Evolutionary conservation across 1,140 invertebrate genomes (phyloP).

Genomic region (Galendromus occidentalis): DNA sequence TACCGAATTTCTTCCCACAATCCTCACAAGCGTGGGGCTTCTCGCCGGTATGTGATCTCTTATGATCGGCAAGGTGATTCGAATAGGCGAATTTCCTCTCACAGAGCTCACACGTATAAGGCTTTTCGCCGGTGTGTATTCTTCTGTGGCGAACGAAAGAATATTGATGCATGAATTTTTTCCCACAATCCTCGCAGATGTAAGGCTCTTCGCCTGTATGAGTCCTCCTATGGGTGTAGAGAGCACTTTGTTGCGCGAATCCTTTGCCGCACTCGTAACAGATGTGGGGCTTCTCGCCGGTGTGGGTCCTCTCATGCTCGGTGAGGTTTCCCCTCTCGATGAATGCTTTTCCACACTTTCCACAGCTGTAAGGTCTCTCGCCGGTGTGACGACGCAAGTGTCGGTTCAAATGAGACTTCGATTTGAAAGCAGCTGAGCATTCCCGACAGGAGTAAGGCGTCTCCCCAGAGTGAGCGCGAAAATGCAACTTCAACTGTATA

Average conservation of each 20-base stretch:
- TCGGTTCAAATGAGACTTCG: no score
- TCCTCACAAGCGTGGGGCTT: slow-evolving; percentile 32
- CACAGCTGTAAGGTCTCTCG: no score
- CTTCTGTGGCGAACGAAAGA: slow-evolving; percentile 14
- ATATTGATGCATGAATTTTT: slow-evolving; percentile 13
- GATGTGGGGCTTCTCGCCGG: slow-evolving; percentile 13
- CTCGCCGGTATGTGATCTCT: slow-evolving; percentile 17
- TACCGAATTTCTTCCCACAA: slow-evolving; percentile 22
- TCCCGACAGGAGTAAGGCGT: no score
- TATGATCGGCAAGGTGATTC: not conserved
- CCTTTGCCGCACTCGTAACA: slow-evolving; percentile 15
- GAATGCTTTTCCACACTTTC: no score
- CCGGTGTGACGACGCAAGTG: no score
- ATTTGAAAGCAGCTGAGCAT: no score
- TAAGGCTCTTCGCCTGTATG: slow-evolving; percentile 27
- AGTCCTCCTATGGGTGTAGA: not conserved
- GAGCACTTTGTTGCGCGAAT: not conserved
- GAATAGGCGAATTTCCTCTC: slow-evolving; percentile 9
- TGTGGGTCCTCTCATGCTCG: not conserved
- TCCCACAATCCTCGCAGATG: slow-evolving; percentile 29
- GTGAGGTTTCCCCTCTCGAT: no score
- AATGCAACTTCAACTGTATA: no score
- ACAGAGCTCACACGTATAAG: slow-evolving; percentile 15
- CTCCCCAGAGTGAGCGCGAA: no score
- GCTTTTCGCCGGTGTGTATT: slow-evolving; percentile 14